A percentile compares a stretch with the other conserved stretches of the same genome.
Evolutionary conservation across 2,113 vertebrate species (phyloP).

Genomic region (Notothenia rossii): DNA sequence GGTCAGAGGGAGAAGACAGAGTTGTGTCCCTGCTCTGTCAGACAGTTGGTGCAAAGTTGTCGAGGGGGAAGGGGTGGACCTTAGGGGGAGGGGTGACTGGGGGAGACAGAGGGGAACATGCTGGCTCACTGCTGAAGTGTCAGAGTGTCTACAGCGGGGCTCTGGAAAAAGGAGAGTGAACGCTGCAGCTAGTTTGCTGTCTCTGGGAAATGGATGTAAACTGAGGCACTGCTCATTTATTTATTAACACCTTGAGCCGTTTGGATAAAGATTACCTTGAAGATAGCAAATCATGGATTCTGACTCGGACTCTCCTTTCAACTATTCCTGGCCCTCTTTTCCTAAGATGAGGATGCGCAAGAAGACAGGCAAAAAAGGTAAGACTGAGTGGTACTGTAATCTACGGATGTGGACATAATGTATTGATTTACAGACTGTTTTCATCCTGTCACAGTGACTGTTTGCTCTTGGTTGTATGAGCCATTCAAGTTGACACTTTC

Average conservation of each 20-base stretch:
- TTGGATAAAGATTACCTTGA: constrained; percentile 45
- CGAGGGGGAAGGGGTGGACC: constrained; percentile 62
- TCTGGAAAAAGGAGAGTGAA: constrained; percentile 59
- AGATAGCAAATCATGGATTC: constrained; percentile 90
- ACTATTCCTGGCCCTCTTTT: constrained; percentile 99
- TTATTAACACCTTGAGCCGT: constrained; percentile 32
- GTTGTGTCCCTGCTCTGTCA: constrained; percentile 42
- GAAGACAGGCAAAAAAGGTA: constrained; percentile 92
- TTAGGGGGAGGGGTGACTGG: constrained; percentile 67
- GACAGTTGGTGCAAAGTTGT: constrained; percentile 62
- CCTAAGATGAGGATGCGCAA: constrained; percentile 96
- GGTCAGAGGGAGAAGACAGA: constrained; percentile 24
- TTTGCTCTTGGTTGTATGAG: not conserved
- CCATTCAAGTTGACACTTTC: too few species aligned
- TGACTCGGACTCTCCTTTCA: constrained; percentile 98
- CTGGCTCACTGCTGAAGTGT: constrained; percentile 80
- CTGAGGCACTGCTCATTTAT: constrained; percentile 35
- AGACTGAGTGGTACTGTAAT: not conserved
- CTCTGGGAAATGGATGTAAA: constrained; percentile 60
- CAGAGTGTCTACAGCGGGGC: constrained; percentile 66
- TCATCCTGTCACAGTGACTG: not conserved
- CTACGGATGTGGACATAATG: not conserved
- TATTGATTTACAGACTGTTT: not conserved
- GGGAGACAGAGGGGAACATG: constrained; percentile 78
- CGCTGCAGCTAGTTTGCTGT: constrained; percentile 27